These are phyloP conservation scores for Arothron firmamentum DNA, from an alignment of 2,113 vertebrate species.

Conservation along the genomic window DNA sequence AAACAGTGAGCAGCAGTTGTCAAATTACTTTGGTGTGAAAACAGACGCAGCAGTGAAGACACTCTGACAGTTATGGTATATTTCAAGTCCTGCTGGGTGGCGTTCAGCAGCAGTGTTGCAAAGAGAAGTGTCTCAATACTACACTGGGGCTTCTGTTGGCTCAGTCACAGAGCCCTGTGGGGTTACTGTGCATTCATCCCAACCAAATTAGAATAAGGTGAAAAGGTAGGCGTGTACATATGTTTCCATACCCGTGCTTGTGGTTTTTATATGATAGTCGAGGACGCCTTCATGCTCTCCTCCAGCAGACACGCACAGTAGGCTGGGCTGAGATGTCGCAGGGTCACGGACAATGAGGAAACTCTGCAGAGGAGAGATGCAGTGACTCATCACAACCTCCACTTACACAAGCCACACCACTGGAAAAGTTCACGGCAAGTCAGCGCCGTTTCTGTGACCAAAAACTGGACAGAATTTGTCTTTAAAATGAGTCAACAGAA, in stretches of 20 bases:
- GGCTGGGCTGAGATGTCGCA: conserved; percentile 41
- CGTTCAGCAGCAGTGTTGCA: no score
- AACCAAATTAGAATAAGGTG: not conserved
- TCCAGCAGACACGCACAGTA: conserved; percentile 64
- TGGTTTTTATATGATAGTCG: conserved; percentile 45
- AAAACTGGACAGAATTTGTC: not conserved
- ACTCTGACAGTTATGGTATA: no score
- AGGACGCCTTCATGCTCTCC: conserved; percentile 31
- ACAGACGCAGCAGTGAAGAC: no score
- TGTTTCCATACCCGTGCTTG: conserved; percentile 38
- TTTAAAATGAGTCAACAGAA: not conserved
- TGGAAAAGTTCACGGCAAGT: not conserved
- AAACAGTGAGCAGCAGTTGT: not conserved
- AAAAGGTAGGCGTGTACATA: not conserved
- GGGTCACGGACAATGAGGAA: conserved; percentile 61
- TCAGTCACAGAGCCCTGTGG: no score
- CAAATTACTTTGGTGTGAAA: not conserved
- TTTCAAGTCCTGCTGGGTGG: no score
- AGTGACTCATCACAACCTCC: conserved; percentile 33
- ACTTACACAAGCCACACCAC: not conserved
- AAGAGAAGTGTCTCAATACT: no score
- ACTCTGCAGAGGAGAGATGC: conserved; percentile 53
- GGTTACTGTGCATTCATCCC: no score
- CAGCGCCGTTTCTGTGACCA: not conserved
- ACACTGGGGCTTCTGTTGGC: no score